A percentile compares a stretch with the other conserved stretches of the same genome.
Evolutionary conservation across 2,113 vertebrate genomes (phyloP).

Genomic region (Lophius piscatorius): DNA sequence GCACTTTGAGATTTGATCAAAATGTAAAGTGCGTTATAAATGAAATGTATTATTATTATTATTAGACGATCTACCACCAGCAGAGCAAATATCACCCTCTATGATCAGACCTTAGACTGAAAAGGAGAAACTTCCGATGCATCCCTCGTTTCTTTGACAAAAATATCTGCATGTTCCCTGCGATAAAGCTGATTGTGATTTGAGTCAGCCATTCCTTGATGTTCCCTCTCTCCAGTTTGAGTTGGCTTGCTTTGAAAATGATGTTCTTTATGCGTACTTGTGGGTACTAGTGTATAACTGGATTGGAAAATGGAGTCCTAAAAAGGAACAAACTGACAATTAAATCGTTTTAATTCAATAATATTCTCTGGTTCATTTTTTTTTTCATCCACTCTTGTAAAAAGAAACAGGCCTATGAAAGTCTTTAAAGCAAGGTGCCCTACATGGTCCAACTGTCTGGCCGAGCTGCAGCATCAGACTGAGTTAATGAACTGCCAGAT

Average conservation of each 20-base stretch:
- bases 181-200: too few relatives aligned
- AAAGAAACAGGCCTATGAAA: slow-evolving; percentile 6
- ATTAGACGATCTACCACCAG: too few relatives aligned
- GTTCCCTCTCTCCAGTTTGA: neutral
- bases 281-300: slow-evolving; percentile 15
- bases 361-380: slow-evolving; percentile 19
- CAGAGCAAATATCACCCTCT: too few relatives aligned
- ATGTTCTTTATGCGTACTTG: neutral
- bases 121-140: too few relatives aligned
- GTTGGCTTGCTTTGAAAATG: slow-evolving; percentile 6
- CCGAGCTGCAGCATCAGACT: slow-evolving; percentile 46
- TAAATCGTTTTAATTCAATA: slow-evolving; percentile 35
- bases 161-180: too few relatives aligned
- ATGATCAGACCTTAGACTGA: too few relatives aligned
- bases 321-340: slow-evolving; percentile 18
- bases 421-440: slow-evolving; percentile 53
- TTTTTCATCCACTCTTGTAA: slow-evolving; percentile 1
- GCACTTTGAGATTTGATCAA: too few relatives aligned
- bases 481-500: slow-evolving; percentile 67
- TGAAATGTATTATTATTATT: too few relatives aligned
- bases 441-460: slow-evolving; percentile 61
- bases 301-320: neutral
- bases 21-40: too few relatives aligned
- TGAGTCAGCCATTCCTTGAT: neutral
- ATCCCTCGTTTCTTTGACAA: too few relatives aligned